Percentiles rank a stretch among this genome's conserved stretches.
These are phyloP conservation scores for Channa argus DNA, from an alignment of 2,113 vertebrate genomes.

Conservation along the genomic window DNA sequence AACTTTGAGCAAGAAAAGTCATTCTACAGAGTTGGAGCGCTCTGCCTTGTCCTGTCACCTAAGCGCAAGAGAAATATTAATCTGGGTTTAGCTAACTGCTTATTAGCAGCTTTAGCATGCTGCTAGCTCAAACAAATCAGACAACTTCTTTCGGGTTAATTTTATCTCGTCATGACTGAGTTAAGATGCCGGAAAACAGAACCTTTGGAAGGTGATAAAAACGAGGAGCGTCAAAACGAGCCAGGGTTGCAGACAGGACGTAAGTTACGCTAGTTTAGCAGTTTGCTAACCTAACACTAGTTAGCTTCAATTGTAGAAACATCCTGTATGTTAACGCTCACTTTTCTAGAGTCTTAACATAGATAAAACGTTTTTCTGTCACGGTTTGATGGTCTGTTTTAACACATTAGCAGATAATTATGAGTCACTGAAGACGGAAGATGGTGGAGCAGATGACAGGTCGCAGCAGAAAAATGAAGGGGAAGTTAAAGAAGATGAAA, in stretches of 20 bases:
- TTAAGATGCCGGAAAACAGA: constrained; percentile 67
- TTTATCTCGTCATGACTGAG: constrained; percentile 69
- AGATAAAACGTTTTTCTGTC: neutral
- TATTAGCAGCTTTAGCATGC: constrained; percentile 76
- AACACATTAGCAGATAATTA: neutral
- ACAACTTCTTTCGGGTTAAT: constrained; percentile 12
- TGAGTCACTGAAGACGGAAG: constrained; percentile 7
- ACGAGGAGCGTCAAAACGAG: constrained; percentile 20
- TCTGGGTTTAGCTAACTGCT: constrained; percentile 14
- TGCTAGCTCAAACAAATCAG: constrained; percentile 5
- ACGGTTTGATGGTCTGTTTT: neutral
- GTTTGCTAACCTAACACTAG: constrained; percentile 11
- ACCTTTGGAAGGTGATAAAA: constrained; percentile 27
- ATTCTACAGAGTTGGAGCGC: fast-evolving
- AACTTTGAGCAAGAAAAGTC: neutral
- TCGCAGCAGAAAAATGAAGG: constrained; percentile 21
- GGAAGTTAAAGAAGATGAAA: constrained; percentile 23
- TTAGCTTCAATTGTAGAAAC: constrained; percentile 8
- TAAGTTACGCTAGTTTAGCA: constrained; percentile 35
- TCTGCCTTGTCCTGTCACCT: neutral
- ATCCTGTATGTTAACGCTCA: neutral
- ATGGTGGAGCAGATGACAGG: constrained; percentile 7
- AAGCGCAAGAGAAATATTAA: fast-evolving
- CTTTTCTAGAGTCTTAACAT: neutral
- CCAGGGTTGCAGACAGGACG: constrained; percentile 12